A percentile compares a stretch with the other conserved stretches of the same genome.
Evolutionary conservation across 2,797 vertebrate genomes (phyloP).

Genomic region (Falco columbarius): DNA sequence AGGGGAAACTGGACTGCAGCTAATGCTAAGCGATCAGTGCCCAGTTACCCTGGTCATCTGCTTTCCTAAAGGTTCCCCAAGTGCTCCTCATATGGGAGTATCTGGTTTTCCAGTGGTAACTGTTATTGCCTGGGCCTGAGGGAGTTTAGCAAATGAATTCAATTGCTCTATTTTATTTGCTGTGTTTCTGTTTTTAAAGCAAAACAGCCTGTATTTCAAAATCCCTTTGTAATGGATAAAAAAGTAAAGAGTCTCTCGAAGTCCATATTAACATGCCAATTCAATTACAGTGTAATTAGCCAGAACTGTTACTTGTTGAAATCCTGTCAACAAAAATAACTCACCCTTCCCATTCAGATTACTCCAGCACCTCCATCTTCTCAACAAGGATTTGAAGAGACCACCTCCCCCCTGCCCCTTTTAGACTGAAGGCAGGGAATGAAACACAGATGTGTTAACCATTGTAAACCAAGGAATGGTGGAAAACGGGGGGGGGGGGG

Average conservation of each 20-base stretch:
- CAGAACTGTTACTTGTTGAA: constrained; percentile 45
- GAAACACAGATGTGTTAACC: constrained; percentile 12
- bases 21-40: not conserved
- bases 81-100: not conserved
- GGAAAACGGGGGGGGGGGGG: not conserved
- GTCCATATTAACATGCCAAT: not conserved
- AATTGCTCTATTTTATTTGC: constrained; percentile 13
- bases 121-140: not conserved
- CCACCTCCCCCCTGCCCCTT: not conserved
- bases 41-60: not conserved
- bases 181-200: constrained; percentile 27
- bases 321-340: constrained; percentile 41
- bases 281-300: constrained; percentile 33
- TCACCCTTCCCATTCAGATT: not conserved
- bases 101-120: constrained; percentile 1
- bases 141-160: constrained; percentile 1
- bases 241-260: not conserved
- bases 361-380: not conserved
- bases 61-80: not conserved
- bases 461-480: not conserved
- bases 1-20: not conserved
- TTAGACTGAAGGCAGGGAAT: not conserved
- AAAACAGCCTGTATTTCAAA: not conserved
- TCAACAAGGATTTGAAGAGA: not conserved
- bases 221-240: not conserved